Conservation (phyloP, 37 sponge, comb jelly and placozoan genomes). For the Agelas oroides region DNA sequence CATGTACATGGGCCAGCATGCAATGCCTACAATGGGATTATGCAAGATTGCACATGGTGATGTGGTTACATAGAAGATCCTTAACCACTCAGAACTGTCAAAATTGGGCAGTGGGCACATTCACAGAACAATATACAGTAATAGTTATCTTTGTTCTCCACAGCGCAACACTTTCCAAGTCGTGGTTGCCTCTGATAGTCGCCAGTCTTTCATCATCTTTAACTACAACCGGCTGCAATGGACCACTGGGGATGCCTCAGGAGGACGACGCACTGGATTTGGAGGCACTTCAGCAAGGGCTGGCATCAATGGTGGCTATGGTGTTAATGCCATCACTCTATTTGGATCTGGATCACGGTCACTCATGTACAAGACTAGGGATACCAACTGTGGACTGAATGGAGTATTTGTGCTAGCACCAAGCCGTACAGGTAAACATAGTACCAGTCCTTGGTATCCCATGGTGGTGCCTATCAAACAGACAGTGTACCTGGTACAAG, state of each 20-base stretch:
- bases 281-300: not conserved
- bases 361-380: not conserved
- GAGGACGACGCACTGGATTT: no score
- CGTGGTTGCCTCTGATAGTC: conserved; percentile 8
- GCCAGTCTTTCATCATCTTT: conserved; percentile 1
- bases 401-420: not conserved
- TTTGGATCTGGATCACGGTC: conserved; percentile 15
- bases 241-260: not conserved
- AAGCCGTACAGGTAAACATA: not conserved
- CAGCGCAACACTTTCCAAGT: conserved; percentile 39
- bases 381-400: conserved; percentile 3
- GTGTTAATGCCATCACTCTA: conserved; percentile 9
- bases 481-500: no score
- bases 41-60: no score
- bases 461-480: no score
- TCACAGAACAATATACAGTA: no score
- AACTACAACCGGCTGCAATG: conserved; percentile 14
- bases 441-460: not conserved
- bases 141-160: not conserved
- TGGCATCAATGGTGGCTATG: conserved; percentile 37
- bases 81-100: no score
- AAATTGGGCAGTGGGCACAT: no score
- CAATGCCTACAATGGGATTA: no score
- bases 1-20: no score
- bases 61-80: no score